Conservation (phyloP, 2,797 vertebrate species). For the Petrocephalus sullivani region DNA sequence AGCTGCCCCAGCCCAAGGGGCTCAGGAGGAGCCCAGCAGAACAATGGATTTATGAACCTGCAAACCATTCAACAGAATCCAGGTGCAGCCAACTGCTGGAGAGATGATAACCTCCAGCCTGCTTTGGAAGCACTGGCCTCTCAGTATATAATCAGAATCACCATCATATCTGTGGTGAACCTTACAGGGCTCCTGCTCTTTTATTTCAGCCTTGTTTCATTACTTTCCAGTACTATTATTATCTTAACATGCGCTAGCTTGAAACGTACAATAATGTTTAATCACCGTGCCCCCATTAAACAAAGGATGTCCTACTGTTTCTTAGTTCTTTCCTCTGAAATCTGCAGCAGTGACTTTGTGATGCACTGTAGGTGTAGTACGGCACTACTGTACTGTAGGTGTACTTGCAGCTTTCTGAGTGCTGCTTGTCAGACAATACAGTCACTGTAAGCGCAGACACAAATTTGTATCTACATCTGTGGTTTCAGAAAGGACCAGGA, state of each 20-base stretch:
- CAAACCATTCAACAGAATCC: background rate
- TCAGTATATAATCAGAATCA: background rate
- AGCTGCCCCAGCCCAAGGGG: background rate
- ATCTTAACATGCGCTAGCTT: background rate
- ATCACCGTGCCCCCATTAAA: background rate
- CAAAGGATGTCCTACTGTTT: background rate
- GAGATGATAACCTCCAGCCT: background rate
- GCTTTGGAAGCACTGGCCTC: background rate
- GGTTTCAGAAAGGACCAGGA: background rate
- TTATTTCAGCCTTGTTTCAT: background rate
- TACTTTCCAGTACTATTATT: background rate
- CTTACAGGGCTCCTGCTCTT: background rate
- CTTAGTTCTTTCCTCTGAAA: background rate
- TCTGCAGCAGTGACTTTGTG: background rate
- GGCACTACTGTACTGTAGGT: background rate
- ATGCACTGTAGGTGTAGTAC: background rate
- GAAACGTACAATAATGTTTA: background rate
- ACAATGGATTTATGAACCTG: background rate
- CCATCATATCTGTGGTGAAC: background rate
- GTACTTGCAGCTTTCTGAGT: background rate
- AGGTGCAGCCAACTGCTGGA: background rate
- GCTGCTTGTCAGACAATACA: background rate
- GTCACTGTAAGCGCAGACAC: background rate
- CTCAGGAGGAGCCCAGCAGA: background rate
- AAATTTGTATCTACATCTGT: conserved; percentile 1